A percentile compares a stretch with the other conserved stretches of the same genome.
Conservation (phyloP, 1,140 invertebrate genomes). For the Tetramorium simillimum region DNA sequence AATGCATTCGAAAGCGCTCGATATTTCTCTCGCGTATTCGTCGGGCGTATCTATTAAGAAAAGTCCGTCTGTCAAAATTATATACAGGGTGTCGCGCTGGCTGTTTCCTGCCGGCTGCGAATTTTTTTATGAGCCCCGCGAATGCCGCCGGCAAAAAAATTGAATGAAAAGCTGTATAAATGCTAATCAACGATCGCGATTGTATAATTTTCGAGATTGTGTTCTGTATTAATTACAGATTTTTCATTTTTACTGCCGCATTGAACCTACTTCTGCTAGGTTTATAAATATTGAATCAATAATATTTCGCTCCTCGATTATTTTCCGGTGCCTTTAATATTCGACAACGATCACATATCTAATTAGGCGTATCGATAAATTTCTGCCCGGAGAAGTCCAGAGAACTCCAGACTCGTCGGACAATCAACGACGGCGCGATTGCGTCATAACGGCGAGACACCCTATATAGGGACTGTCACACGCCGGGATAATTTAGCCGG, state of each 20-base stretch:
- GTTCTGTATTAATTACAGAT: constrained; percentile 31
- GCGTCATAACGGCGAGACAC: constrained; percentile 32
- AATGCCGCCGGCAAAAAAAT: neutral
- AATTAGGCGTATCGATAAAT: neutral
- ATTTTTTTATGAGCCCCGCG: constrained; percentile 35
- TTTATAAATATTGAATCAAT: neutral
- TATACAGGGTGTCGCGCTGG: constrained; percentile 17
- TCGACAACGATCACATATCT: neutral
- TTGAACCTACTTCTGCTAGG: neutral
- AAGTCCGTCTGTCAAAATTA: constrained; percentile 50
- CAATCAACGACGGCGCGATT: neutral
- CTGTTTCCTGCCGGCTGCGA: neutral
- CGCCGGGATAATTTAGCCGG: constrained; percentile 48
- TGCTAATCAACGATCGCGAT: constrained; percentile 27
- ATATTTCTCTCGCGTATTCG: constrained; percentile 47
- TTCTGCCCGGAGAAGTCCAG: neutral
- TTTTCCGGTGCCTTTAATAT: neutral
- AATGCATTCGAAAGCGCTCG: constrained; percentile 44
- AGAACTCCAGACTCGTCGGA: neutral
- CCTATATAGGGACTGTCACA: constrained; percentile 57
- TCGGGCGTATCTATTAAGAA: constrained; percentile 54
- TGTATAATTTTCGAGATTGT: constrained; percentile 23
- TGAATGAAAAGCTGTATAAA: constrained; percentile 37
- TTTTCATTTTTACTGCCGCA: neutral
- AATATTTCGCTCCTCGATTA: neutral